These are phyloP conservation scores for Porites rus DNA, from an alignment of 92 coral and sea anemone species.

Conservation along the genomic window DNA sequence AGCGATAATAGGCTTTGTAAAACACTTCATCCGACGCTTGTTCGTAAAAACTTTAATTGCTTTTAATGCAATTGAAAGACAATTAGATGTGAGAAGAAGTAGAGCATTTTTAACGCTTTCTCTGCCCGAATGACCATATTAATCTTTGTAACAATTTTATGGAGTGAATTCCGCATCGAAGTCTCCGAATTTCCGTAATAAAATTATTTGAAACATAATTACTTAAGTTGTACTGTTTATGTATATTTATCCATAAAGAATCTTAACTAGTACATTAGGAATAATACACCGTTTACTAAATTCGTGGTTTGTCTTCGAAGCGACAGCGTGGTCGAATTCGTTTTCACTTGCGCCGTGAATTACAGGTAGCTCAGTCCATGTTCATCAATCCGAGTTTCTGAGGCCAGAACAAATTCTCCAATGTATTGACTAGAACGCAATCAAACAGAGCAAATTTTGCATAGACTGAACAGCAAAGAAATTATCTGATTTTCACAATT, in stretches of 20 bases:
- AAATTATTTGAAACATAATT: not conserved
- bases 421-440: not conserved
- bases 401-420: not conserved
- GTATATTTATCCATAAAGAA: not conserved
- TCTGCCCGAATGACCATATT: not conserved
- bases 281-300: conserved; percentile 13
- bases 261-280: conserved; percentile 30
- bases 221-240: conserved; percentile 23
- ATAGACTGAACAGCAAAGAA: conserved; percentile 6
- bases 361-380: not conserved
- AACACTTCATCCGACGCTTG: not conserved
- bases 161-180: not conserved
- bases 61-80: conserved; percentile 9
- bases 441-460: conserved; percentile 23
- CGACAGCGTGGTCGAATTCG: conserved; percentile 5
- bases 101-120: not conserved
- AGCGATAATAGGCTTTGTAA: not conserved
- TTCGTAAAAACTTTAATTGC: not conserved
- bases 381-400: not conserved
- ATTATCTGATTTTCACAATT: conserved; percentile 19
- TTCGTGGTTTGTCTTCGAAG: not conserved
- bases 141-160: not conserved
- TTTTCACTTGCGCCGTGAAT: not conserved
- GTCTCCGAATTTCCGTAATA: not conserved
- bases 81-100: not conserved